These are phyloP conservation scores for Collichthys lucidus DNA, from an alignment of 2,113 vertebrate species.

Conservation along the genomic window DNA sequence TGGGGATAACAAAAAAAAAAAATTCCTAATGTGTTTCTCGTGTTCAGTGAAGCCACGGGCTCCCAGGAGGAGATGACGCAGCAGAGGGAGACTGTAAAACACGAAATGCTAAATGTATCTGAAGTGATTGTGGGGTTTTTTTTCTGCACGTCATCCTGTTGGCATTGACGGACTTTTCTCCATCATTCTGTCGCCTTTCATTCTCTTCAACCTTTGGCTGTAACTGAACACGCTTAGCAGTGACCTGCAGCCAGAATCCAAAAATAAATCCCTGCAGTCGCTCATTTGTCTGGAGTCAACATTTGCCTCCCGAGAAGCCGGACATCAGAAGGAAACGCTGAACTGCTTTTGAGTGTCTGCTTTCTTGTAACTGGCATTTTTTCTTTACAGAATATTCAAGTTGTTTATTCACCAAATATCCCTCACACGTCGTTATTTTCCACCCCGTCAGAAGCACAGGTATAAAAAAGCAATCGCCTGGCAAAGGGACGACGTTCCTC, in stretches of 20 bases:
- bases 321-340: slow-evolving; percentile 1
- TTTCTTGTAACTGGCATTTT: neutral
- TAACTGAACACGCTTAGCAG: slow-evolving; percentile 3
- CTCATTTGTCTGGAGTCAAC: slow-evolving; percentile 42
- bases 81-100: neutral
- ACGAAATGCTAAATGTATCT: neutral
- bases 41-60: slow-evolving; percentile 10
- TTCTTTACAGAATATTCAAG: neutral
- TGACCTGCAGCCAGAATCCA: slow-evolving; percentile 30
- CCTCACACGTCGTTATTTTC: neutral
- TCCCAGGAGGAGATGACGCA: neutral
- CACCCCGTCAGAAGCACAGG: neutral
- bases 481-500: neutral
- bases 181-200: slow-evolving; percentile 14
- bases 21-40: slow-evolving; percentile 47
- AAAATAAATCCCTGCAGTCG: slow-evolving; percentile 30
- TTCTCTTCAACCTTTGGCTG: slow-evolving; percentile 39
- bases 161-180: neutral
- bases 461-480: neutral
- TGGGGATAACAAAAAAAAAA: slow-evolving; percentile 5
- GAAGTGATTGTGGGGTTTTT: neutral
- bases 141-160: neutral
- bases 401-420: neutral
- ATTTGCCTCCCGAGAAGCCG: neutral
- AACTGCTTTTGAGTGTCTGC: neutral